These are phyloP conservation scores for Atopsyche davidsoni DNA, from an alignment of 1,140 invertebrate genomes.

Conservation along the genomic window DNA sequence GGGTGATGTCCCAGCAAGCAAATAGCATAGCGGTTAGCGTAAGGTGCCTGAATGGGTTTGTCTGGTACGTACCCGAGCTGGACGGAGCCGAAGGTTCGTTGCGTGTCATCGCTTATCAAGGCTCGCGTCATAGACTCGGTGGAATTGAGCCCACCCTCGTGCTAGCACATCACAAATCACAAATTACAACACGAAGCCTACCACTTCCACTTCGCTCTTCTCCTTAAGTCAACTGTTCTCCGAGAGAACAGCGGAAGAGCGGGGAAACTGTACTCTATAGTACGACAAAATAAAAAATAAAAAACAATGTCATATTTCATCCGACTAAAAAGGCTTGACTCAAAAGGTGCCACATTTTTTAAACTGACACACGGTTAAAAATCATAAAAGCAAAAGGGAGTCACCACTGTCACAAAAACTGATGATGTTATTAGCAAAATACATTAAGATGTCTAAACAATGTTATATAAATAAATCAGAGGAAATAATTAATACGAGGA, in stretches of 20 bases:
- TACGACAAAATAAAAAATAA: constrained; percentile 4
- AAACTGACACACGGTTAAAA: too few species aligned
- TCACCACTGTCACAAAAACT: constrained; percentile 28
- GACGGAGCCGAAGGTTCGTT: constrained; percentile 79
- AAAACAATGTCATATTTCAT: constrained; percentile 18
- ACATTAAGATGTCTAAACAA: background rate
- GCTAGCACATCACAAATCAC: constrained; percentile 63
- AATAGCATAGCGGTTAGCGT: background rate
- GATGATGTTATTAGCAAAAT: constrained; percentile 25
- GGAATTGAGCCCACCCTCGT: constrained; percentile 83
- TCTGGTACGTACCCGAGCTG: constrained; percentile 81
- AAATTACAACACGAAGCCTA: constrained; percentile 43
- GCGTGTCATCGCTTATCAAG: constrained; percentile 83
- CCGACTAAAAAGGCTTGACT: background rate
- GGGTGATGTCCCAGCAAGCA: too few species aligned
- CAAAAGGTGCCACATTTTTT: too few species aligned
- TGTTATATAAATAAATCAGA: too few species aligned
- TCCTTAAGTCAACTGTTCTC: background rate
- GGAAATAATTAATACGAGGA: too few species aligned
- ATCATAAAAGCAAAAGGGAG: too few species aligned
- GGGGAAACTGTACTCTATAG: background rate
- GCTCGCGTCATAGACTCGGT: constrained; percentile 88
- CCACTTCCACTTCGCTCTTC: background rate
- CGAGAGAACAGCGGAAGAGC: background rate
- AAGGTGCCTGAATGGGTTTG: background rate